Evolutionary conservation across 2,797 vertebrate species (phyloP), one percentile per base, ranked within the genome.

Genomic region (Poeciliopsis presidionis): DNA sequence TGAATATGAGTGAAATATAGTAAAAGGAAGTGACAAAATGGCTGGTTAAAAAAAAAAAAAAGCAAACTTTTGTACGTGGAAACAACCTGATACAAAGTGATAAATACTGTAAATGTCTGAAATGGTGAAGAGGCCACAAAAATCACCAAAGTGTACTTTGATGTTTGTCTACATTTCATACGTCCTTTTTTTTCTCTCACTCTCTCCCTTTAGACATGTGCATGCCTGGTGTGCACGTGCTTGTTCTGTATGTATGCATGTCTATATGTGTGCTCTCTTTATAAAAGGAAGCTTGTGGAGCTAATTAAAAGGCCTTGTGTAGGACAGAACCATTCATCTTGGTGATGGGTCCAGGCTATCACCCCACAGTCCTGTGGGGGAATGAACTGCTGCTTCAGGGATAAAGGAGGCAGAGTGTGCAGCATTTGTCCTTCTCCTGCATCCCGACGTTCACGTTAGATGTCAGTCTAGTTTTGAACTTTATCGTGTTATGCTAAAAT

Each of bases 281-380:
- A 87, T 91, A 88, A 93, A 93, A 95, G 87, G 88, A 91, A 92
- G 86, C 92, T 91, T 91, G 91, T 86, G 86, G 79, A 91, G 93
- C 93, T 95, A 95, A 96, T 96, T 96, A 95, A 95, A 95, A 95
- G 89, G 90, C 89, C 89, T 94, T 81, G 81, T 89, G 92, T 89
- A 80, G 87, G 94, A 95, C 87, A 88, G 89, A 91, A 78, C 85
- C 92, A 95, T 96, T 94, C 90, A 93, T 96, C 94, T 95, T 93
- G 81, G 89, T 90, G 93, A 95, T 91, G 91, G 87, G 89, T 84
- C 88, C 87, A 91, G 90, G 92, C 93, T 94, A 93, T 94, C 94
- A 93, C 84, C 88, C 89, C 85, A 76, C 87, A 83, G 88, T 92
- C 92, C 91, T 92, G 81, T 84, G 82, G 92, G 90, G 90, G 86